A percentile compares a stretch with the other conserved stretches of the same genome.
These are phyloP conservation scores for Meda fulgida DNA, from an alignment of 2,797 vertebrate species.

Conservation along the genomic window DNA sequence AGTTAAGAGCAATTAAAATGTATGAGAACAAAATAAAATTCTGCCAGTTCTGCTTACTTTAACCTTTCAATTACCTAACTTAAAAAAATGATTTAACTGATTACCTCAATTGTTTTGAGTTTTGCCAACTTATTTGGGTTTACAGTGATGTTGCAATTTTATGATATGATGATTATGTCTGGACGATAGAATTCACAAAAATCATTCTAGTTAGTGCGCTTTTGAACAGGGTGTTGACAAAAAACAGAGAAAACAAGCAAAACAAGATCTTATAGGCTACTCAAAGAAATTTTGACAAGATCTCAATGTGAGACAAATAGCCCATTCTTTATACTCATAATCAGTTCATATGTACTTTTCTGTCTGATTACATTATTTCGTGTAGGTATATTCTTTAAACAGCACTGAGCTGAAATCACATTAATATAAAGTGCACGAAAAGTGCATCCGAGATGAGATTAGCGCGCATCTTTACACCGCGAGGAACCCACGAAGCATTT, in stretches of 20 bases:
- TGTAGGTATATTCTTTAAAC: constrained; percentile 38
- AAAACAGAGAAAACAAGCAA: not conserved
- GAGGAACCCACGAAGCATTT: constrained; percentile 34
- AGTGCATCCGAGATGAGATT: constrained; percentile 37
- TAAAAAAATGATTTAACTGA: no score
- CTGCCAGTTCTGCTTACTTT: no score
- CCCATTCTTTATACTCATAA: not conserved
- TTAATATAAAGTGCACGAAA: constrained; percentile 49
- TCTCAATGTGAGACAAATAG: not conserved
- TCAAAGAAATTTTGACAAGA: not conserved
- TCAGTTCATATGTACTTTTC: constrained; percentile 8
- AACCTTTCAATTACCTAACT: no score
- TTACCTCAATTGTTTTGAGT: no score
- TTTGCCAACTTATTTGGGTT: not conserved
- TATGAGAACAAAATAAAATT: not conserved
- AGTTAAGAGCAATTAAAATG: not conserved
- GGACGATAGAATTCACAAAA: not conserved
- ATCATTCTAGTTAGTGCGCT: not conserved
- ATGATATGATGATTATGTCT: not conserved
- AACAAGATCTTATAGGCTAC: not conserved
- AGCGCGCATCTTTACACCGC: constrained; percentile 26
- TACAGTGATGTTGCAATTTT: not conserved
- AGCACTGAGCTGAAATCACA: constrained; percentile 26
- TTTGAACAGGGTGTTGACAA: not conserved
- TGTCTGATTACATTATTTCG: constrained; percentile 19